Evolutionary conservation across 1,140 invertebrate genomes (phyloP).

Genomic region (Dysdera silvatica): DNA sequence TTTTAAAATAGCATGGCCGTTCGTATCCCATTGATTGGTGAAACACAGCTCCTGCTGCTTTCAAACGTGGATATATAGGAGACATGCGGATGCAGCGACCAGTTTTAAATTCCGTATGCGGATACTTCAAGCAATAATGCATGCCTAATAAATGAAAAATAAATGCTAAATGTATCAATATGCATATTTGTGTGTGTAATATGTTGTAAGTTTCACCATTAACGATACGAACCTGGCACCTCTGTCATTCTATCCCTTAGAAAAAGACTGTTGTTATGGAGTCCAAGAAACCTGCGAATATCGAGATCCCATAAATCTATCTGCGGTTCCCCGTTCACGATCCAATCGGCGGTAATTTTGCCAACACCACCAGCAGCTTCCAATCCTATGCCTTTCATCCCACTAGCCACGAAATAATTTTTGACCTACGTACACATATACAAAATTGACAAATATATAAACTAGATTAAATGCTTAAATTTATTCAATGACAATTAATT

Average conservation of each 20-base stretch:
- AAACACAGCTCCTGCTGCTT: conserved; percentile 90
- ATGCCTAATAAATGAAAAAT: conserved; percentile 13
- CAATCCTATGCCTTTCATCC: conserved; percentile 89
- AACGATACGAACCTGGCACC: conserved; percentile 59
- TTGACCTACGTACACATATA: too few species aligned
- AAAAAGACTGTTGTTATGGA: conserved; percentile 94
- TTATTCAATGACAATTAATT: too few species aligned
- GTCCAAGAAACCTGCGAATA: conserved; percentile 80
- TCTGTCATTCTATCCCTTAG: conserved; percentile 85
- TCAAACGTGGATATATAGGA: conserved; percentile 85
- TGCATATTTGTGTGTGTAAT: not conserved
- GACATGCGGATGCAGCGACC: conserved; percentile 89
- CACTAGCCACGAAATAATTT: conserved; percentile 92
- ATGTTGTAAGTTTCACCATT: not conserved
- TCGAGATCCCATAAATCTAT: conserved; percentile 85
- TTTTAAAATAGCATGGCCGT: conserved; percentile 83
- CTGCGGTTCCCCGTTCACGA: conserved; percentile 66
- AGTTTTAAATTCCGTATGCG: conserved; percentile 66
- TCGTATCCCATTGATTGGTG: conserved; percentile 98
- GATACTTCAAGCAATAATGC: conserved; percentile 75
- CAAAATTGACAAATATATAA: too few species aligned
- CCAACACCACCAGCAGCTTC: conserved; percentile 91
- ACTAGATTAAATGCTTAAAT: too few species aligned
- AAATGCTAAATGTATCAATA: not conserved
- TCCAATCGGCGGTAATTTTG: conserved; percentile 76